A percentile compares a stretch with the other conserved stretches of the same genome.
These are phyloP conservation scores for Auanema freiburgensis DNA, from an alignment of 2,888 invertebrate genomes.

Conservation along the genomic window DNA sequence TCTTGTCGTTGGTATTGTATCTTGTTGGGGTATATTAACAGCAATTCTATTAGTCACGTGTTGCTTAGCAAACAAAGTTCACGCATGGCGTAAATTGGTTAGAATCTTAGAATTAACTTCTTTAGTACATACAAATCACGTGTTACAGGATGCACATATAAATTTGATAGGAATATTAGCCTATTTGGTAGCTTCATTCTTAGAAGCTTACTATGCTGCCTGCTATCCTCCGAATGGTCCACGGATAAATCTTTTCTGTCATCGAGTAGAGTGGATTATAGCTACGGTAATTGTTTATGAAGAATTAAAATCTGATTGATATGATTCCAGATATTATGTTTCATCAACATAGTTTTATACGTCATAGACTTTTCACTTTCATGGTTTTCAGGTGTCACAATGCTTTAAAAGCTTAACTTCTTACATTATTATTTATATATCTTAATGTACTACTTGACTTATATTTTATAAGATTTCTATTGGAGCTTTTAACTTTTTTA, in stretches of 20 bases:
- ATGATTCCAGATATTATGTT: constrained; percentile 48
- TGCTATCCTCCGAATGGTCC: constrained; percentile 60
- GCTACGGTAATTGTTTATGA: constrained; percentile 31
- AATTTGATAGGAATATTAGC: constrained; percentile 45
- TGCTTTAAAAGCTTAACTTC: constrained; percentile 32
- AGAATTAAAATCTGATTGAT: background rate
- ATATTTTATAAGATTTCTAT: no score
- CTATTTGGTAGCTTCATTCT: constrained; percentile 50
- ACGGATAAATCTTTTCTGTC: constrained; percentile 52
- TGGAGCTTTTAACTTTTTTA: no score
- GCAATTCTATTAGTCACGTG: constrained; percentile 43
- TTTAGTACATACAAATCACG: background rate
- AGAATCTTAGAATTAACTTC: background rate
- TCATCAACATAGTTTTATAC: constrained; percentile 54
- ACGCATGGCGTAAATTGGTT: constrained; percentile 52
- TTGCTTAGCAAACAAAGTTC: constrained; percentile 40
- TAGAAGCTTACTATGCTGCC: constrained; percentile 60
- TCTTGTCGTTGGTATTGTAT: constrained; percentile 42
- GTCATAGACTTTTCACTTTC: constrained; percentile 52
- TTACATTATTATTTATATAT: background rate
- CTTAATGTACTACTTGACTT: no score
- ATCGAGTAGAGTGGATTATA: constrained; percentile 58
- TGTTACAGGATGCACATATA: constrained; percentile 48
- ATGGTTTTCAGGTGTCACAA: constrained; percentile 55
- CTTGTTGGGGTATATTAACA: constrained; percentile 43